phyloP scores from a whole-genome alignment of 2,113 vertebrate species.

The Accipiter virgatus region DNA sequence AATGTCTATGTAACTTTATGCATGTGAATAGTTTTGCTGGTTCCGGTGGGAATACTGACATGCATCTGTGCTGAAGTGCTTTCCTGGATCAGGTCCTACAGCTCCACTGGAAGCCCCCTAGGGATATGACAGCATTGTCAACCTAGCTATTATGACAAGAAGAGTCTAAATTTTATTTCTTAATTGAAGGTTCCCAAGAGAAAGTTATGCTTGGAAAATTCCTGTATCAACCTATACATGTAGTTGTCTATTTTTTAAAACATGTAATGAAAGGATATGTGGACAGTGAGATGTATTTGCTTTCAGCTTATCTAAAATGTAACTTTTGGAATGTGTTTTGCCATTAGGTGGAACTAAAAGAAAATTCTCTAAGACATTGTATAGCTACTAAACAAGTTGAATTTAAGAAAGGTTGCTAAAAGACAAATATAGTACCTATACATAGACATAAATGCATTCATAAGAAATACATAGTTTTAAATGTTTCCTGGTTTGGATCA shows the following conservation, averaged over 20 bases:
- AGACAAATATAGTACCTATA: background rate
- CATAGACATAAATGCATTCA: background rate
- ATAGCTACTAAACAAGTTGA: background rate
- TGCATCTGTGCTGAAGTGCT: constrained; percentile 19
- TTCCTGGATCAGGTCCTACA: background rate
- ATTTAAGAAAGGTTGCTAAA: background rate
- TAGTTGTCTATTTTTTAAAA: background rate
- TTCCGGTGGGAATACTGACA: background rate
- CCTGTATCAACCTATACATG: background rate
- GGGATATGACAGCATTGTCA: background rate
- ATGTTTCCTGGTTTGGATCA: background rate
- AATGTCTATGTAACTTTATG: background rate
- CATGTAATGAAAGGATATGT: background rate
- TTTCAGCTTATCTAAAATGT: background rate
- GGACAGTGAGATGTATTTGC: background rate
- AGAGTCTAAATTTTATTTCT: background rate
- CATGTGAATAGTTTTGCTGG: background rate
- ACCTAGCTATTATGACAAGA: background rate
- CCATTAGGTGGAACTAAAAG: background rate
- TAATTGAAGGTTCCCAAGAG: background rate
- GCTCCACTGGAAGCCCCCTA: background rate
- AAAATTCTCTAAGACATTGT: background rate
- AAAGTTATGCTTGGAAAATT: background rate
- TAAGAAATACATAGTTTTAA: background rate
- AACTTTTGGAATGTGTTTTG: background rate